Evolutionary conservation across 53 echinoderm and acorn worm species (phyloP).

Genomic region (Holothuria leucospilota): DNA sequence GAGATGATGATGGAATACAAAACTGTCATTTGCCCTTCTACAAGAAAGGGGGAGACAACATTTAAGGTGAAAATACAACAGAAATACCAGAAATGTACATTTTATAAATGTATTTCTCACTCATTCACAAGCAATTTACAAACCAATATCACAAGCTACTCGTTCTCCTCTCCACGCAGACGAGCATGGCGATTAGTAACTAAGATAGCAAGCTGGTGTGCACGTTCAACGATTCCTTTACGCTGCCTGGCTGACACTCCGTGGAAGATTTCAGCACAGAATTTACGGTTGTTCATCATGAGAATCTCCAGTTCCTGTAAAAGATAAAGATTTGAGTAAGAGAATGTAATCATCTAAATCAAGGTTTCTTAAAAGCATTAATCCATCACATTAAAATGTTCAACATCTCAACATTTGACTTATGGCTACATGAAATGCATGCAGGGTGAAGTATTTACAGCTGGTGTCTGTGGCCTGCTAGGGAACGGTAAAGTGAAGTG

Average conservation of each 20-base stretch:
- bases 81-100: neutral
- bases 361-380: no score
- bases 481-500: no score
- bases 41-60: no score
- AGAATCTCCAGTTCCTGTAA: slow-evolving; percentile 90
- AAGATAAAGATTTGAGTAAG: neutral
- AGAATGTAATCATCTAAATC: neutral
- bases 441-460: no score
- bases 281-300: slow-evolving; percentile 98
- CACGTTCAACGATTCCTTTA: slow-evolving; percentile 93
- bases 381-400: no score
- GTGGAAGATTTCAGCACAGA: slow-evolving; percentile 96
- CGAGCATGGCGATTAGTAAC: slow-evolving; percentile 94
- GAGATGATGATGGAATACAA: no score
- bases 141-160: slow-evolving; percentile 45
- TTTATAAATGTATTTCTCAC: slow-evolving; percentile 32
- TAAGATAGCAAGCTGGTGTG: slow-evolving; percentile 94
- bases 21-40: no score
- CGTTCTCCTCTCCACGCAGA: slow-evolving; percentile 95
- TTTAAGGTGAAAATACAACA: neutral
- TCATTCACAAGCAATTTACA: slow-evolving; percentile 29
- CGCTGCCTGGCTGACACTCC: slow-evolving; percentile 92
- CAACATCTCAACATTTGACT: no score
- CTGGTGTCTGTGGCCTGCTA: no score
- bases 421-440: no score